Conservation (phyloP, 1,140 invertebrate genomes). For the Diplogasteroides magnus region DNA sequence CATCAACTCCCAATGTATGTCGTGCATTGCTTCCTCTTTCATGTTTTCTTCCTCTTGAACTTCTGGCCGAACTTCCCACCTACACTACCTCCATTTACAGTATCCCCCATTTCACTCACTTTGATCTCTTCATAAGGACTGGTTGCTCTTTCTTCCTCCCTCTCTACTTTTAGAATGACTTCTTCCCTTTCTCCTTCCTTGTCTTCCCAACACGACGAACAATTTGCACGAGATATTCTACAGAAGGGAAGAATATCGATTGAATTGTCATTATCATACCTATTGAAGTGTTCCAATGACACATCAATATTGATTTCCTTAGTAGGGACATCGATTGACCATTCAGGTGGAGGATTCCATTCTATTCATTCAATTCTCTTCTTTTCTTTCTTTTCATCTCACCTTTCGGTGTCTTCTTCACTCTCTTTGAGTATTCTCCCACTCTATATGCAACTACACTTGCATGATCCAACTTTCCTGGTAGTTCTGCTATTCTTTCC, state of each 20-base stretch:
- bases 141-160: conserved; percentile 1
- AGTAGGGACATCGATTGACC: conserved; percentile 3
- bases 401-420: conserved; percentile 5
- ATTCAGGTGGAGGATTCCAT: conserved; percentile 1
- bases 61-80: not conserved
- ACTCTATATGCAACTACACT: conserved; percentile 77
- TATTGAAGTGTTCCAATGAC: not conserved
- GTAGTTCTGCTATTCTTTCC: conserved; percentile 70
- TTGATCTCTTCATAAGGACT: conserved; percentile 16
- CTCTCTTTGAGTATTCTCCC: conserved; percentile 16
- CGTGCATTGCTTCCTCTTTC: conserved; percentile 35
- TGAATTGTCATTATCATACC: not conserved
- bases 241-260: not conserved
- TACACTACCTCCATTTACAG: not conserved
- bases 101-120: conserved; percentile 4
- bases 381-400: conserved; percentile 15
- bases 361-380: not conserved
- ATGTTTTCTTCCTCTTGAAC: conserved; percentile 28
- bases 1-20: conserved; percentile 49
- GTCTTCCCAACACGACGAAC: conserved; percentile 4
- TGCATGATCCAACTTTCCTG: conserved; percentile 87
- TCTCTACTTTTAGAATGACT: not conserved
- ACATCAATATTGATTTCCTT: not conserved
- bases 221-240: not conserved
- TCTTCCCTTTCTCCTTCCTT: conserved; percentile 13